phyloP scores from a whole-genome alignment of 1,140 invertebrate genomes.

The Daktulosphaira vitifoliae region DNA sequence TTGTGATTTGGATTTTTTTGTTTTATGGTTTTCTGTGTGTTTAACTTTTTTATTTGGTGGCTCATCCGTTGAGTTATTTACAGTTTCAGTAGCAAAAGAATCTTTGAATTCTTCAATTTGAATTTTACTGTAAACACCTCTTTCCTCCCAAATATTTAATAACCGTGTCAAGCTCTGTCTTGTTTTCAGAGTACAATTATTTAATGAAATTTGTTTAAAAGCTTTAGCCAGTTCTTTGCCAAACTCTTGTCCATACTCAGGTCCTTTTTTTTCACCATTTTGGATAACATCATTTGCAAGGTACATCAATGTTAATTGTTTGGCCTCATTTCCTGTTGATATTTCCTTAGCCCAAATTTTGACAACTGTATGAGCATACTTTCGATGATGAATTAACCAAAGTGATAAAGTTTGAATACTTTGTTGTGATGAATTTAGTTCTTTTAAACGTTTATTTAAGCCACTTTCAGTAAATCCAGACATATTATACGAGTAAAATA shows the following conservation, averaged over 20 bases:
- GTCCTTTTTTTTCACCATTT: slow-evolving; percentile 94
- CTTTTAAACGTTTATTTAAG: slow-evolving; percentile 74
- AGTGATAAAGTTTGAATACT: slow-evolving; percentile 94
- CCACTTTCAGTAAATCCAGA: slow-evolving; percentile 81
- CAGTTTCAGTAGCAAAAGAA: slow-evolving; percentile 44
- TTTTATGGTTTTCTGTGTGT: neutral
- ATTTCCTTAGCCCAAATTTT: slow-evolving; percentile 87
- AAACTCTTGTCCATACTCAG: slow-evolving; percentile 88
- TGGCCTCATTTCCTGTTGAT: slow-evolving; percentile 73
- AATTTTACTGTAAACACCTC: slow-evolving; percentile 74
- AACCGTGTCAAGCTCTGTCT: slow-evolving; percentile 69
- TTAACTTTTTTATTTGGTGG: slow-evolving; percentile 37
- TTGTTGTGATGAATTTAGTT: slow-evolving; percentile 91
- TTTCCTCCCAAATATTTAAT: slow-evolving; percentile 83
- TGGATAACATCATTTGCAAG: slow-evolving; percentile 98
- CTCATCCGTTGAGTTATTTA: neutral
- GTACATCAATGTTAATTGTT: slow-evolving; percentile 91
- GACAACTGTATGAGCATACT: slow-evolving; percentile 83
- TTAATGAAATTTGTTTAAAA: slow-evolving; percentile 67
- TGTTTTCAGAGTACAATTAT: slow-evolving; percentile 63
- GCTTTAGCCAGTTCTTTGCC: slow-evolving; percentile 64
- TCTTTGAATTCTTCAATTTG: slow-evolving; percentile 65
- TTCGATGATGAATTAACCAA: slow-evolving; percentile 95
- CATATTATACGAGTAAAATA: too few relatives aligned
- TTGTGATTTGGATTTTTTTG: slow-evolving; percentile 42